Conservation (phyloP, 2,888 invertebrate genomes). For the Limnephilus lunatus region DNA sequence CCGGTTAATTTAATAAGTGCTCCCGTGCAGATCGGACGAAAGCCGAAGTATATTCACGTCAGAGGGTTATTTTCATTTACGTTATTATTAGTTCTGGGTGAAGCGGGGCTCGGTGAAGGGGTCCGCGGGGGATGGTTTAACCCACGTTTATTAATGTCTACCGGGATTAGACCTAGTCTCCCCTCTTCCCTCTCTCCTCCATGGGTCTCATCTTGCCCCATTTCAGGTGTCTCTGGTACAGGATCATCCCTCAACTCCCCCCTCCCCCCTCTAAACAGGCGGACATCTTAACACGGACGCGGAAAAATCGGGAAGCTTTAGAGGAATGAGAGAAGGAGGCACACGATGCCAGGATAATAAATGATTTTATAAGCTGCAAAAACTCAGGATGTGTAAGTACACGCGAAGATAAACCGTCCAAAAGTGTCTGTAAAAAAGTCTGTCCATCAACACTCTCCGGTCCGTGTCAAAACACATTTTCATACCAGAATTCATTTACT, state of each 20-base stretch:
- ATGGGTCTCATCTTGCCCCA: conserved; percentile 32
- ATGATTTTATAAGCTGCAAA: conserved; percentile 45
- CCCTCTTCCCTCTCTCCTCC: background rate
- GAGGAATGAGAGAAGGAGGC: conserved; percentile 48
- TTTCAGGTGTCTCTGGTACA: conserved; percentile 45
- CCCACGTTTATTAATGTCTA: conserved; percentile 65
- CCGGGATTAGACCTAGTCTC: conserved; percentile 58
- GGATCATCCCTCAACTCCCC: conserved; percentile 44
- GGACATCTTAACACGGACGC: conserved; percentile 49
- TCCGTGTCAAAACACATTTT: background rate
- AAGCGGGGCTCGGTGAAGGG: conserved; percentile 26
- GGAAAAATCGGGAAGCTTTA: conserved; percentile 51
- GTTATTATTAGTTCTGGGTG: conserved; percentile 59
- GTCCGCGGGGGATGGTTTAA: conserved; percentile 50
- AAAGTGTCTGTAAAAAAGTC: conserved; percentile 20
- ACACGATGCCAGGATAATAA: conserved; percentile 45
- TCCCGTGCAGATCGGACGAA: conserved; percentile 22
- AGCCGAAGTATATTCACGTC: conserved; percentile 51
- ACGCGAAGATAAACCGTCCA: conserved; percentile 18
- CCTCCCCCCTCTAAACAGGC: conserved; percentile 39
- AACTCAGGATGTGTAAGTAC: conserved; percentile 37
- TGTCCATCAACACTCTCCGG: conserved; percentile 7
- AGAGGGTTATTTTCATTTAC: conserved; percentile 59
- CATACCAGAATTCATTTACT: background rate
- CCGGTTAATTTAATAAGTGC: conserved; percentile 31